Base-by-base conservation (phyloP, 2,888 invertebrate genomes). In the Chironomus tentans region DNA sequence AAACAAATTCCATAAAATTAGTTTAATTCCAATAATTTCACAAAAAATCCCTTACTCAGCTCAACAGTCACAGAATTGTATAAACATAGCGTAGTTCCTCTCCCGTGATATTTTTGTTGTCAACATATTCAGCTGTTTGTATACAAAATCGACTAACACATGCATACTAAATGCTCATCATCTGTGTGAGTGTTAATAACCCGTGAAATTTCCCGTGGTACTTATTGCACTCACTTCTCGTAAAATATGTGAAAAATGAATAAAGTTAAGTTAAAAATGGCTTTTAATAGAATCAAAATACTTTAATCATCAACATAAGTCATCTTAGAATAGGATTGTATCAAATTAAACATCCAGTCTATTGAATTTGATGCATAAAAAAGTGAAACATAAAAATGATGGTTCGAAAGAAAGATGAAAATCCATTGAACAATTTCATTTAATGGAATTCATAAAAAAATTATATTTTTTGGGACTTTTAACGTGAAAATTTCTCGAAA, bases 351-450 rank as follows among this genome's bases (percentile, higher is more conserved):
- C 18, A 12, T n/a, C 4, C 46, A 70, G 21, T 6, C 22, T 22
- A 18, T 13, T 38, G 50, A 70, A 21, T 48, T 70, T 48, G 15
- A 13, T 47, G 22, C n/a, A n/a, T 50, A 50, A 48, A 50, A 70
- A 50, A 70, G 21, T 50, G 61, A 72, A 72, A 56, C 15, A 13
- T 47, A 28, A 24, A 61, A 48, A 70, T 50, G 50, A 72, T 72
- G 72, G 72, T 72, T 70, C 70, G 70, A 24, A 61, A 61, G 50
- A 61, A 28, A 61, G 28, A 73, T 65, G 24, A 15, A 47, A 73
- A 73, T 47, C 65, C 22, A 21, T 21, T 65, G 21, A 61, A 73
- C 12, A 21, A 56, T 61, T 38, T 22, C 18, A 21, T n/a, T 38
- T 28, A 18, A 62, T 38, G 38, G 38, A 62, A 62, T 12, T 12